Conservation (phyloP, 2,797 vertebrate species). For the Spondyliosoma cantharus region DNA sequence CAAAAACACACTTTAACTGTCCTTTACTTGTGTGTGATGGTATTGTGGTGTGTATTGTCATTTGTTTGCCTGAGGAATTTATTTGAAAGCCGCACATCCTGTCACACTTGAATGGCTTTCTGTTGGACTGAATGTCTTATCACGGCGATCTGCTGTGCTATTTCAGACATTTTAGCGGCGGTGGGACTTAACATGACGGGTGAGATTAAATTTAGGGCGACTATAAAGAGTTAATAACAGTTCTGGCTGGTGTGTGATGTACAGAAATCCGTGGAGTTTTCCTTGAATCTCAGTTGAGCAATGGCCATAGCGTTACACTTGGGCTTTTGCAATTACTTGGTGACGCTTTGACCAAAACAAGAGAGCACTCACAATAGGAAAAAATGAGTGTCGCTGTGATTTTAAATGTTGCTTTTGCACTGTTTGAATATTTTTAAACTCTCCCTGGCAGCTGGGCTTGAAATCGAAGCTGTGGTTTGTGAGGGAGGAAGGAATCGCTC, state of each 20-base stretch:
- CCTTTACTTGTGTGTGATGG: slow-evolving; percentile 57
- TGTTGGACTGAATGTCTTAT: slow-evolving; percentile 63
- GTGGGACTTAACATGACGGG: slow-evolving; percentile 47
- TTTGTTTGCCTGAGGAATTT: slow-evolving; percentile 74
- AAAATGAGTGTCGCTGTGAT: slow-evolving; percentile 27
- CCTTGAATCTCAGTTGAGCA: slow-evolving; percentile 39
- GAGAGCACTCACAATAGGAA: slow-evolving; percentile 7
- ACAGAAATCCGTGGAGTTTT: slow-evolving; percentile 49
- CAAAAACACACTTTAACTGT: slow-evolving; percentile 70
- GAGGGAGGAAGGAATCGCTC: slow-evolving; percentile 28
- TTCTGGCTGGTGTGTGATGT: slow-evolving; percentile 38
- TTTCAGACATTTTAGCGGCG: slow-evolving; percentile 58
- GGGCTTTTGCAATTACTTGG: slow-evolving; percentile 56
- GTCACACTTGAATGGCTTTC: slow-evolving; percentile 68
- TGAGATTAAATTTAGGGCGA: slow-evolving; percentile 52
- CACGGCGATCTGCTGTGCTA: slow-evolving; percentile 65
- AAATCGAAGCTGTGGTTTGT: slow-evolving; percentile 30
- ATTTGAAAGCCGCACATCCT: slow-evolving; percentile 71
- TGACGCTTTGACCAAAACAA: slow-evolving; percentile 39
- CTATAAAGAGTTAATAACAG: slow-evolving; percentile 48
- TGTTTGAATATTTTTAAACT: slow-evolving; percentile 36
- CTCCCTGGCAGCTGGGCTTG: slow-evolving; percentile 11
- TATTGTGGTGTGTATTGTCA: slow-evolving; percentile 68
- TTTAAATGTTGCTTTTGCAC: slow-evolving; percentile 36
- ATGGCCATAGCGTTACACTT: slow-evolving; percentile 43